Conservation (phyloP, 2,888 invertebrate genomes). For the Callosobruchus maculatus region DNA sequence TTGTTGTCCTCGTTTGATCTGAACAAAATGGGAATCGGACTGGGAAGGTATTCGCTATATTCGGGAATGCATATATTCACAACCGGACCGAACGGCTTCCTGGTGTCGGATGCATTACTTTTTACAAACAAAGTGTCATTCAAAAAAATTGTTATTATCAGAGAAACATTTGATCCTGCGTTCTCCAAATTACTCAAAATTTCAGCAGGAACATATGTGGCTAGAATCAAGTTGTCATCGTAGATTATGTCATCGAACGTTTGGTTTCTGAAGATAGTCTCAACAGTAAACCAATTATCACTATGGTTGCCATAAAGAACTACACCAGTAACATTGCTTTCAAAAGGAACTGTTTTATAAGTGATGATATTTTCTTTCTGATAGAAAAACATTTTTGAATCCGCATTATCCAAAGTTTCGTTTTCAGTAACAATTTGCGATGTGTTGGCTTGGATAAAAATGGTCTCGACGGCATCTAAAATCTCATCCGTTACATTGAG, state of each 20-base stretch:
- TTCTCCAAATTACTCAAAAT: constrained; percentile 29
- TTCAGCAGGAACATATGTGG: constrained; percentile 35
- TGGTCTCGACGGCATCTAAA: constrained; percentile 56
- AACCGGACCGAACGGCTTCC: constrained; percentile 43
- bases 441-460: constrained; percentile 28
- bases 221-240: constrained; percentile 33
- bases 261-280: constrained; percentile 49
- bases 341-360: constrained; percentile 53
- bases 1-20: constrained; percentile 44
- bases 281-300: constrained; percentile 38
- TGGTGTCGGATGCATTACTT: constrained; percentile 15
- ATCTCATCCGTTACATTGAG: constrained; percentile 64
- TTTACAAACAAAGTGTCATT: constrained; percentile 39
- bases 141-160: constrained; percentile 37
- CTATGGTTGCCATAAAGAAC: constrained; percentile 38
- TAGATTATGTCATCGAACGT: constrained; percentile 42
- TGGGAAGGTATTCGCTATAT: constrained; percentile 53
- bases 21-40: constrained; percentile 55
- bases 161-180: constrained; percentile 22
- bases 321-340: constrained; percentile 54
- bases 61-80: constrained; percentile 61
- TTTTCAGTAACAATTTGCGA: not conserved
- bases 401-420: not conserved
- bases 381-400: not conserved
- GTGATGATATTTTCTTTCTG: constrained; percentile 45